phyloP scores from a whole-genome alignment of 2,113 vertebrate species.

The Xyrauchen texanus region DNA sequence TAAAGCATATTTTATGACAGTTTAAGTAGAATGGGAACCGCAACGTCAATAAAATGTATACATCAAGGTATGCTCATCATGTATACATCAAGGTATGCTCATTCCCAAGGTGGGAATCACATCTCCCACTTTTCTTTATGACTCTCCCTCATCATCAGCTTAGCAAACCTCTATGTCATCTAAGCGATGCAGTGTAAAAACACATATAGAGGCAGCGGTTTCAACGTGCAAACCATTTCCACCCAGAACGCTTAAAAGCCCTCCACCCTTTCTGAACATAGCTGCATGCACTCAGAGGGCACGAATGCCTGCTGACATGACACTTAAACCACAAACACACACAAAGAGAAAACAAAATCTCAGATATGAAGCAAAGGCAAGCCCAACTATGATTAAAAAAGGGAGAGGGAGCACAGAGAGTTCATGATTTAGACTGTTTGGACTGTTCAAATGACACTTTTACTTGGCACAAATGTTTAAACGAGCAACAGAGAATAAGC shows the following conservation, averaged over 20 bases:
- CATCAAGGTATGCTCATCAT: too few relatives aligned
- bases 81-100: too few relatives aligned
- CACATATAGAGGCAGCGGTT: conserved; percentile 7
- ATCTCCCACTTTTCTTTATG: too few relatives aligned
- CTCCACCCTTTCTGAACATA: neutral
- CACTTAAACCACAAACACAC: neutral
- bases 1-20: too few relatives aligned
- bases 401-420: neutral
- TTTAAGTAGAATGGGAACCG: too few relatives aligned
- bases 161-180: neutral
- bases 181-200: neutral
- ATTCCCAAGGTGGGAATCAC: too few relatives aligned
- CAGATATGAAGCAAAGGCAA: neutral
- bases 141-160: neutral
- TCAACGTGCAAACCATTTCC: conserved; percentile 15
- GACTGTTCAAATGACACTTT: neutral
- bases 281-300: neutral
- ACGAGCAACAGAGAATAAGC: neutral
- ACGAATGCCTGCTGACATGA: neutral
- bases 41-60: too few relatives aligned
- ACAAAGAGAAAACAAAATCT: neutral
- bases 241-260: conserved; percentile 3
- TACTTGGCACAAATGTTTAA: neutral
- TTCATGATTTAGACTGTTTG: neutral
- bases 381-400: neutral